Evolutionary conservation across 2,888 invertebrate species (phyloP).

Genomic region (Orchesellides sinensis): DNA sequence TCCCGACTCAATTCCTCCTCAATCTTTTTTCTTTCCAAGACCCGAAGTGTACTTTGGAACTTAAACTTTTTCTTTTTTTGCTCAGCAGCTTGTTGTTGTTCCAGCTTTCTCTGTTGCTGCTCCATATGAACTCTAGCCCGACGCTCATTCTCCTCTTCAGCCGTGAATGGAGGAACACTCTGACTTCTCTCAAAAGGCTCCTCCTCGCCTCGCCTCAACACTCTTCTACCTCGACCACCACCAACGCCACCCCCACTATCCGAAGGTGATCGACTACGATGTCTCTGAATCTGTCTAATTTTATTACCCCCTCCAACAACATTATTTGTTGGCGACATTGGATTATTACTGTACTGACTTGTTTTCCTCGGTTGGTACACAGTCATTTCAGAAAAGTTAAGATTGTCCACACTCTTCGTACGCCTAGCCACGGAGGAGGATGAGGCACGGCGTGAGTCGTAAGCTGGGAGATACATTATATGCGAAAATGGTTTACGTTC

Average conservation of each 20-base stretch:
- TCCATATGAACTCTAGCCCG: constrained; percentile 52
- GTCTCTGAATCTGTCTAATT: not conserved
- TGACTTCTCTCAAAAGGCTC: constrained; percentile 67
- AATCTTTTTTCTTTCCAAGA: constrained; percentile 85
- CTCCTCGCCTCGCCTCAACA: constrained; percentile 15
- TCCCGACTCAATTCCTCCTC: constrained; percentile 87
- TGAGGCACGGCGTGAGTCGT: constrained; percentile 75
- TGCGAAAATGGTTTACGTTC: constrained; percentile 80
- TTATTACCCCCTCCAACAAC: not conserved
- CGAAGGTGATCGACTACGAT: constrained; percentile 47
- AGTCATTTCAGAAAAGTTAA: constrained; percentile 66
- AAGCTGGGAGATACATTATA: constrained; percentile 87
- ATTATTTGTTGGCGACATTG: constrained; percentile 20
- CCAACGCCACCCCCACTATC: constrained; percentile 20
- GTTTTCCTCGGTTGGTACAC: constrained; percentile 55
- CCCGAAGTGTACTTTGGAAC: constrained; percentile 90
- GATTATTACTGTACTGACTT: constrained; percentile 54
- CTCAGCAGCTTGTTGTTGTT: constrained; percentile 39
- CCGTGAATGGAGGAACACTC: constrained; percentile 68
- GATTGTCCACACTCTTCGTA: constrained; percentile 72
- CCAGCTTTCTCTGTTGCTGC: constrained; percentile 45
- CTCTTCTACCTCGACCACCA: constrained; percentile 37
- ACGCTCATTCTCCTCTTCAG: constrained; percentile 66
- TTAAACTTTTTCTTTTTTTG: constrained; percentile 82
- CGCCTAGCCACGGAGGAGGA: constrained; percentile 58